Evolutionary conservation across 2,797 vertebrate species (phyloP), one percentile per base, ranked within the genome.

Genomic region (Columba guinea): DNA sequence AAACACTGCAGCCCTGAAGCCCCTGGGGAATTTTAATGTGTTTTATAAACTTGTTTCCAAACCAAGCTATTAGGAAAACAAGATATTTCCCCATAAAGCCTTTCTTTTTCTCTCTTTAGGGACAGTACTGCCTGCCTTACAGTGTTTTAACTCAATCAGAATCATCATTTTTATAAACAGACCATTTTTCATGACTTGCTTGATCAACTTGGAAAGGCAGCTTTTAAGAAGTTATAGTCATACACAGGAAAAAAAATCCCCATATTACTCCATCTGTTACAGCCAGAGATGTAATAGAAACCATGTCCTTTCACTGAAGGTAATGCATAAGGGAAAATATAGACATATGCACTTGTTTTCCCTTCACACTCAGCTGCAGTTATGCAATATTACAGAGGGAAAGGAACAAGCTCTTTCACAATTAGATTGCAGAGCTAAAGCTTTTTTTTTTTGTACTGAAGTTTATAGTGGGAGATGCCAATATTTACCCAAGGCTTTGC

Each of bases 21-120:
- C 85, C 68, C 77, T 63, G 39, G 73, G 81, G 91, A 64, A 91
- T 91, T 95, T 95, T 88, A 94, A 94, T 91, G 70, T 76, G 59
- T 84, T 96, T 93, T 91, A 94, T 96, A 94, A 96, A 94, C 93
- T 93, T 95, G 94, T 92, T 96, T 95, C 74, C 87, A 91, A 90
- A 94, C 83, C 70, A 76, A 79, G 83, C 88, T 94, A 93, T 95
- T 95, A 96, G 93, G 90, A 96, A 94, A 97, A 96, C 93, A 94
- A 95, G 87, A 70, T 93, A 94, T 93, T 94, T 94, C 89, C 88
- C 95, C 55, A 91, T 60, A 94, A 95, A 93, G 59, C 63, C 67
- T 94, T 87, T 89, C 28, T 93, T 88, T 91, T 91, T 91, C 76
- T 92, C 89, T 96, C 91, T 94, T 94, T 79, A 93, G 91, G 91